These are phyloP conservation scores for Carterocephalus palaemon DNA, from an alignment of 2,888 invertebrate genomes.

Conservation along the genomic window DNA sequence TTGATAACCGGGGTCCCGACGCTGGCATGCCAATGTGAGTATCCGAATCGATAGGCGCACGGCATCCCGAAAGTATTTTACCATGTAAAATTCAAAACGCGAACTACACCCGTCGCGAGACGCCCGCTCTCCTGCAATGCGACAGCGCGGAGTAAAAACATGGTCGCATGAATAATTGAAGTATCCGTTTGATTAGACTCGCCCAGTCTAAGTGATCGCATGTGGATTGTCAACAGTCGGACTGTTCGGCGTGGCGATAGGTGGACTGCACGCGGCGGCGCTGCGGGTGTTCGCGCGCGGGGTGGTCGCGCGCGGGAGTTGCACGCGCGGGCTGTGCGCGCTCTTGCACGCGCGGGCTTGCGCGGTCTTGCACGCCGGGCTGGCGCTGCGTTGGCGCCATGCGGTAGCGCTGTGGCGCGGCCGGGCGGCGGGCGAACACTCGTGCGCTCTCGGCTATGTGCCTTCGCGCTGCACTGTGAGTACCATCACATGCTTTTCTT, in stretches of 20 bases:
- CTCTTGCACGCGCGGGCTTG: slow-evolving; percentile 31
- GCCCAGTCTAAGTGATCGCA: slow-evolving; percentile 33
- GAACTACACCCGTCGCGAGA: slow-evolving; percentile 28
- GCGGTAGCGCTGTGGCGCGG: slow-evolving; percentile 68
- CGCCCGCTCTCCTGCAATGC: slow-evolving; percentile 65
- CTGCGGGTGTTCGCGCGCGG: slow-evolving; percentile 37
- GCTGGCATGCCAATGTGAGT: slow-evolving; percentile 79
- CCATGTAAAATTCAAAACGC: slow-evolving; percentile 29
- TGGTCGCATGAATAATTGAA: slow-evolving; percentile 42
- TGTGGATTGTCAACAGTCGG: slow-evolving; percentile 70
- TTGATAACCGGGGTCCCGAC: slow-evolving; percentile 70
- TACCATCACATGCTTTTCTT: slow-evolving; percentile 35
- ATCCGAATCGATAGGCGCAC: slow-evolving; percentile 43
- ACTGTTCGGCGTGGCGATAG: slow-evolving; percentile 64
- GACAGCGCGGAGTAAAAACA: slow-evolving; percentile 54
- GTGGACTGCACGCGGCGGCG: slow-evolving; percentile 55
- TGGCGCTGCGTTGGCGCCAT: slow-evolving; percentile 48
- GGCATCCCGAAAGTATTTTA: slow-evolving; percentile 30
- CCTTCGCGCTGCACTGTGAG: slow-evolving; percentile 77
- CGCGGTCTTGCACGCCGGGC: slow-evolving; percentile 37
- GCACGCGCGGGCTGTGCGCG: slow-evolving; percentile 38
- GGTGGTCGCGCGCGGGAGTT: slow-evolving; percentile 30
- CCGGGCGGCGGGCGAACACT: slow-evolving; percentile 67
- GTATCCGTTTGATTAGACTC: slow-evolving; percentile 26
- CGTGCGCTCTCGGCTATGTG: slow-evolving; percentile 77